Conservation (phyloP, 2,113 vertebrate species). For the Tiliqua scincoides region DNA sequence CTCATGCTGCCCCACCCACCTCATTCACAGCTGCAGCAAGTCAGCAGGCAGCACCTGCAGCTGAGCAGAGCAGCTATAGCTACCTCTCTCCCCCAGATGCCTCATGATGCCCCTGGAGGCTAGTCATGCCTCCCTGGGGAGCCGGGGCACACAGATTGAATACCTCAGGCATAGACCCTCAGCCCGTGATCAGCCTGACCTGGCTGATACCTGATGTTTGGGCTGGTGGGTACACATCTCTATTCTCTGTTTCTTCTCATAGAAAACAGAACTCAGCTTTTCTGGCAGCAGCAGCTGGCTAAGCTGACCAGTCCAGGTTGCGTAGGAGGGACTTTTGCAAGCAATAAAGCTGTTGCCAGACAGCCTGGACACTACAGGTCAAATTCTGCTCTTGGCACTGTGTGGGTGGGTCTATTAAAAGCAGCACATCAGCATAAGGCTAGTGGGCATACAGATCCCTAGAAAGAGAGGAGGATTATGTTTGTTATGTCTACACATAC, state of each 20-base stretch:
- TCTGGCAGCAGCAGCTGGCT: background rate
- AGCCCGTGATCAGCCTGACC: no score
- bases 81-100: no score
- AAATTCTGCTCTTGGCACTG: background rate
- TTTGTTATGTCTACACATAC: background rate
- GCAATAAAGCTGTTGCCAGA: background rate
- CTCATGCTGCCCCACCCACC: no score
- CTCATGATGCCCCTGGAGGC: no score
- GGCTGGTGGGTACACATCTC: no score
- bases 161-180: no score
- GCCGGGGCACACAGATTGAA: no score
- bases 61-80: no score
- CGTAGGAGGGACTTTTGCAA: background rate
- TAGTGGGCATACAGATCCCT: background rate
- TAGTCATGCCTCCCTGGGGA: no score
- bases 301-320: background rate
- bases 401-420: background rate
- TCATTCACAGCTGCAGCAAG: no score
- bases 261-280: background rate
- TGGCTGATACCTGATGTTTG: no score
- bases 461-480: background rate
- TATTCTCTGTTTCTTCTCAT: background rate
- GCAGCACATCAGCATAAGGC: background rate
- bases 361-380: background rate
- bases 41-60: no score